Evolutionary conservation across 2,797 vertebrate species (phyloP), one percentile per base, ranked within the genome.

Genomic region (Aphelocoma californica): DNA sequence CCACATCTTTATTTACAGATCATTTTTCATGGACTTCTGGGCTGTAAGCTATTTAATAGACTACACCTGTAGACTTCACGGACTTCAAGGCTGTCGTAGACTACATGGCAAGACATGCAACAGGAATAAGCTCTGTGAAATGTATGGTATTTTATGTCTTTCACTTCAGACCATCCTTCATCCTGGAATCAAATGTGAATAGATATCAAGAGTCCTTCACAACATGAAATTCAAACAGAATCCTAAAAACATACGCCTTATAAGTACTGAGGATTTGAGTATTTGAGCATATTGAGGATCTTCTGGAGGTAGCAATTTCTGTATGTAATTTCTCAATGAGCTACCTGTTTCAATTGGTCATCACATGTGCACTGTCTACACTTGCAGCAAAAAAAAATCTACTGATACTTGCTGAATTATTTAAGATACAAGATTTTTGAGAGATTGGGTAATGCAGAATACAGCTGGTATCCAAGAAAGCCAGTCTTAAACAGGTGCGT

Each of bases 1-100:
- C 21, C 15, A 16, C 2, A 0, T 48, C 2, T 16, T 12, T 53
- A 24, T 25, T 31, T 34, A 10, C 2, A 1, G 14, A 29, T 64
- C 4, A 34, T 42, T 92, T 90, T 31, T 53, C 32, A 42, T 21
- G 60, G 44, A 16, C 9, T 83, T 77, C 32, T 58, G 13, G 28
- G 13, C 19, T 71, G 17, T 26, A 71, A 29, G 14, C 21, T 50
- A 9, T 81, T 75, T 81, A 34, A 21, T 8, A 71, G 29, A 60
- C 42, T 66, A n/a, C 12, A 31, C 18, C n/a, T 54, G 5, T 5
- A 80, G 51, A 36, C 17, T 85, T 79, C 66, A 65, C 26, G 53
- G 32, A 13, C 36, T 81, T 61, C 34, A 88, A 70, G 48, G 34
- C 23, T 78, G 16, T 66, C 31, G 17, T 16, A 34, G 53, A 62